Conservation (phyloP, 2,113 vertebrate genomes). For the Corvus hawaiiensis region DNA sequence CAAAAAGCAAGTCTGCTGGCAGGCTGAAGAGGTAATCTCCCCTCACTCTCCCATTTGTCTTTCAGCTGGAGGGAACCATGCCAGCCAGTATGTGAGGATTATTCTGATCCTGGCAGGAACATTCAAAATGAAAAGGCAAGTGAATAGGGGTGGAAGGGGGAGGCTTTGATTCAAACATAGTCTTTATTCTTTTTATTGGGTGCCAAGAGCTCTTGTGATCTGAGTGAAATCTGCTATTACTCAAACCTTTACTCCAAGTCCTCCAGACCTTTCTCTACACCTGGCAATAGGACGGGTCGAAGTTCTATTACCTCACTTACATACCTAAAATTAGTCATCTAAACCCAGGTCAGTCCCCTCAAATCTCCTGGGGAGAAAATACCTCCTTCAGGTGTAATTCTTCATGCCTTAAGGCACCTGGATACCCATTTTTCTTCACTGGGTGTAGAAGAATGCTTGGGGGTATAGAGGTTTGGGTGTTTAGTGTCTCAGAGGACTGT, state of each 20-base stretch:
- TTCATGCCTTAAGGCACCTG: neutral
- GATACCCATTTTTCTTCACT: neutral
- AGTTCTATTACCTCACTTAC: neutral
- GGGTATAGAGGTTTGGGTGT: neutral
- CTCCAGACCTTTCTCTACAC: neutral
- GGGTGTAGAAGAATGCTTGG: neutral
- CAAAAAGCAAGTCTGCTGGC: neutral
- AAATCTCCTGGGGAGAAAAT: neutral
- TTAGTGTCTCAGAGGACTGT: neutral
- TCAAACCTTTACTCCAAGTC: neutral
- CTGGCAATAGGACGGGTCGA: neutral
- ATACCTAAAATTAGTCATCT: neutral
- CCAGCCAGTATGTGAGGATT: neutral
- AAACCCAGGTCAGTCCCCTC: neutral
- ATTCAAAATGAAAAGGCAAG: conserved; percentile 5
- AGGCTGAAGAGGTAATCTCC: neutral
- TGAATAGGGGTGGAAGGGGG: neutral
- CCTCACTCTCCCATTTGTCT: neutral
- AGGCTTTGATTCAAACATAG: neutral
- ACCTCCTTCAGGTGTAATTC: neutral
- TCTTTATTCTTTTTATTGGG: neutral
- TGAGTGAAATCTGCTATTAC: neutral
- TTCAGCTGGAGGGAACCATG: conserved; percentile 16
- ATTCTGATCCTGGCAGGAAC: neutral
- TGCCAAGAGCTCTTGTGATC: conserved; percentile 4